Conservation (phyloP, 2,113 vertebrate species). For the Leucopsar rothschildi region DNA sequence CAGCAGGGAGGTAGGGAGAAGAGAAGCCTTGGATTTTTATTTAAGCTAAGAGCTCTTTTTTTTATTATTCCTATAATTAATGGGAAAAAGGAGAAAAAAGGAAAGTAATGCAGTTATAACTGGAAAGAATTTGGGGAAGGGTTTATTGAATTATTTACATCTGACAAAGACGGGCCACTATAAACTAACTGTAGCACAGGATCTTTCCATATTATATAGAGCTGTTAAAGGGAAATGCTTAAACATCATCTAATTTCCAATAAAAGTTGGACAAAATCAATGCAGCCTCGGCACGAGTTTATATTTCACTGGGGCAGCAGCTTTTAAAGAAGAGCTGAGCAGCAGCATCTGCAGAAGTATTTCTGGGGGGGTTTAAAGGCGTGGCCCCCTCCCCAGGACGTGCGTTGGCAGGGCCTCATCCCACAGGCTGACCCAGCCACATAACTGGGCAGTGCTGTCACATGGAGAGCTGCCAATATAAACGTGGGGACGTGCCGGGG, state of each 20-base stretch:
- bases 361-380: rapidly evolving
- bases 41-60: background rate
- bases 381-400: rapidly evolving
- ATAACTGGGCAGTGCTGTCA: background rate
- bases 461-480: background rate
- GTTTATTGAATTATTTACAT: background rate
- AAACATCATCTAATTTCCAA: background rate
- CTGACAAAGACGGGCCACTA: background rate
- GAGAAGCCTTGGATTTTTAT: background rate
- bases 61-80: background rate
- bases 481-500: rapidly evolving
- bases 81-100: rapidly evolving
- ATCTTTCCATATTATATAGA: background rate
- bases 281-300: background rate
- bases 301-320: background rate
- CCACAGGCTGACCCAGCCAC: background rate
- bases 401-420: background rate
- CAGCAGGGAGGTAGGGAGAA: background rate
- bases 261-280: background rate
- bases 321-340: background rate
- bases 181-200: background rate
- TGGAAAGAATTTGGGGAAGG: background rate
- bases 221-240: background rate
- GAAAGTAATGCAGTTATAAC: background rate
- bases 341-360: background rate